A percentile compares a stretch with the other conserved stretches of the same genome.
Evolutionary conservation across 1,140 invertebrate species (phyloP).

Genomic region (Delia radicum): DNA sequence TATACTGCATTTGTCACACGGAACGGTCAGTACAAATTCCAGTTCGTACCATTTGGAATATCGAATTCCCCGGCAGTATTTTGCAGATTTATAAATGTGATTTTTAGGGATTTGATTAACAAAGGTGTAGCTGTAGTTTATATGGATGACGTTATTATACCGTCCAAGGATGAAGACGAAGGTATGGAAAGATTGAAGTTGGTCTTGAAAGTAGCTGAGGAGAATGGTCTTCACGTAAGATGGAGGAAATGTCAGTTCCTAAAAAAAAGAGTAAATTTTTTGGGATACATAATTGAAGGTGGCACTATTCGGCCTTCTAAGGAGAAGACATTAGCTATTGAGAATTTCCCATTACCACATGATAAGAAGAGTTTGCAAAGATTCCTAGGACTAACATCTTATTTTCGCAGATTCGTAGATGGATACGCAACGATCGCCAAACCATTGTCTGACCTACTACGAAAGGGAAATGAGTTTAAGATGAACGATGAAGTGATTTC

Average conservation of each 20-base stretch:
- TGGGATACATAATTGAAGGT: background rate
- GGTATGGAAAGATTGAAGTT: constrained; percentile 5
- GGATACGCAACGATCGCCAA: background rate
- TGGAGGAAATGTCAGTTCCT: constrained; percentile 33
- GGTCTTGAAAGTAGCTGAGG: too few relatives aligned
- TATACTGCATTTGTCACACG: constrained; percentile 54
- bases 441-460: too few relatives aligned
- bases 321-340: background rate
- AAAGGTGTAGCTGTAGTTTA: too few relatives aligned
- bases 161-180: background rate
- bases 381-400: constrained; percentile 1
- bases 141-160: too few relatives aligned
- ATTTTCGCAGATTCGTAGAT: constrained; percentile 28
- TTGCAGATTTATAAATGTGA: too few relatives aligned
- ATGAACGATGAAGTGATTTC: background rate
- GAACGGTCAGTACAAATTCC: constrained; percentile 55
- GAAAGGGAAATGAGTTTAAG: background rate
- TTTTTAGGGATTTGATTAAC: too few relatives aligned
- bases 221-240: too few relatives aligned
- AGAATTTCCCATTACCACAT: background rate
- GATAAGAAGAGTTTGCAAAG: background rate
- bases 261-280: background rate
- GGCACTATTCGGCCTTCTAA: background rate
- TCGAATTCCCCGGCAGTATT: constrained; percentile 54
- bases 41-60: constrained; percentile 56